These are phyloP conservation scores for Redunca redunca DNA, from an alignment of 2,113 vertebrate genomes.

Conservation along the genomic window DNA sequence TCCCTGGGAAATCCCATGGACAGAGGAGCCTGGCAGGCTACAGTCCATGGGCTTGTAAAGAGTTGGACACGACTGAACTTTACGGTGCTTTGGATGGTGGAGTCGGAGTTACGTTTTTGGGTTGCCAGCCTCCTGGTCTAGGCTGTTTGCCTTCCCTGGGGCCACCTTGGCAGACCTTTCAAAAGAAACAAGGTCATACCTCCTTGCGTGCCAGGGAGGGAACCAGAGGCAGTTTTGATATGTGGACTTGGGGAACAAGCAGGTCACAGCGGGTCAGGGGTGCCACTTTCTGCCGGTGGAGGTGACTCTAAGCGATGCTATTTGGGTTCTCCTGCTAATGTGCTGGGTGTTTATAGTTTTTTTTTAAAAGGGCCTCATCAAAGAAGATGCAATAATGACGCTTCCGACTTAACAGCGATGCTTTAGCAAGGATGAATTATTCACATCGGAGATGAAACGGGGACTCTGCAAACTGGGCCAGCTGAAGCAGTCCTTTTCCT, in stretches of 20 bases:
- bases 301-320: background rate
- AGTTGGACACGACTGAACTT: background rate
- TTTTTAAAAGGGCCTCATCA: constrained; percentile 51
- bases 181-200: background rate
- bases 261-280: rapidly evolving
- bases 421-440: constrained; percentile 74
- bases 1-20: background rate
- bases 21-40: background rate
- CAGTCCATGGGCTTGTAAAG: rapidly evolving
- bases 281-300: background rate
- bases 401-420: constrained; percentile 48
- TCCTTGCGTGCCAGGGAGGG: background rate
- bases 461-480: constrained; percentile 60
- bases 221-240: background rate
- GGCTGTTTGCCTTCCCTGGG: background rate
- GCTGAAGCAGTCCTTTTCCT: constrained; percentile 69
- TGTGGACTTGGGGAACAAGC: background rate
- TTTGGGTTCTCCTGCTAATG: constrained; percentile 34
- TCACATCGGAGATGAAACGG: constrained; percentile 68
- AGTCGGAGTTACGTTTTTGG: rapidly evolving
- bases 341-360: constrained; percentile 55
- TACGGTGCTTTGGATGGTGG: background rate
- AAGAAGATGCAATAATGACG: constrained; percentile 72
- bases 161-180: background rate
- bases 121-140: rapidly evolving